Conservation (phyloP, 2,797 vertebrate genomes). For the Helarctos malayanus region DNA sequence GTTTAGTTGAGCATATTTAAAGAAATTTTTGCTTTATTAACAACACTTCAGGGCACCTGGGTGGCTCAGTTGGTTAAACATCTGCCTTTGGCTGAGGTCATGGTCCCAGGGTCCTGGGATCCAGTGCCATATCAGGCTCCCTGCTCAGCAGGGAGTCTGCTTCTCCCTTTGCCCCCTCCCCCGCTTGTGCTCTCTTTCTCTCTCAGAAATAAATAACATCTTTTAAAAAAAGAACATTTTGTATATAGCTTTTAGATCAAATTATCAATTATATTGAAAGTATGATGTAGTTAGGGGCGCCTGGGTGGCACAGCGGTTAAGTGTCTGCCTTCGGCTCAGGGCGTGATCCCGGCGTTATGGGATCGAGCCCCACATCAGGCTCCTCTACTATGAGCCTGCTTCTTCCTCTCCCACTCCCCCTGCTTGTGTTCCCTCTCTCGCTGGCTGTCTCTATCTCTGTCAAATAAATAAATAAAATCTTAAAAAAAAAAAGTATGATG, state of each 20-base stretch:
- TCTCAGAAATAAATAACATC: background rate
- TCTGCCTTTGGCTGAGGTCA: background rate
- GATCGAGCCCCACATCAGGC: too few relatives aligned
- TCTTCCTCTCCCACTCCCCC: too few relatives aligned
- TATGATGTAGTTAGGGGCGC: too few relatives aligned
- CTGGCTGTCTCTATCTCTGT: too few relatives aligned
- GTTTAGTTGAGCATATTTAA: constrained; percentile 6
- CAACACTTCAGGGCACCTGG: background rate
- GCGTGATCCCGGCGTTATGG: too few relatives aligned
- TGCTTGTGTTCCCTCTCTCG: too few relatives aligned
- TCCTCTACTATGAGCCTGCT: too few relatives aligned
- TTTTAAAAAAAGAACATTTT: background rate
- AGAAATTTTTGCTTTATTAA: constrained; percentile 31
- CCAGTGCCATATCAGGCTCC: background rate
- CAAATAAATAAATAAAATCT: too few relatives aligned
- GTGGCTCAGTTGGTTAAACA: background rate
- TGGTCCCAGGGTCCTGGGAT: background rate
- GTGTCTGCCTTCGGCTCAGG: too few relatives aligned
- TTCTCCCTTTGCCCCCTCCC: background rate
- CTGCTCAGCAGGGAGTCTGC: background rate
- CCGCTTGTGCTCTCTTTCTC: too few relatives aligned
- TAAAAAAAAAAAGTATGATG: background rate
- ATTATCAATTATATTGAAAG: background rate
- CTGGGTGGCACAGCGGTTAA: too few relatives aligned
- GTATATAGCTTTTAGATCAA: constrained; percentile 41